Evolutionary conservation across 2,888 invertebrate genomes (phyloP), one percentile per base, ranked within the genome.

Genomic region (Eupithecia inturbata): DNA sequence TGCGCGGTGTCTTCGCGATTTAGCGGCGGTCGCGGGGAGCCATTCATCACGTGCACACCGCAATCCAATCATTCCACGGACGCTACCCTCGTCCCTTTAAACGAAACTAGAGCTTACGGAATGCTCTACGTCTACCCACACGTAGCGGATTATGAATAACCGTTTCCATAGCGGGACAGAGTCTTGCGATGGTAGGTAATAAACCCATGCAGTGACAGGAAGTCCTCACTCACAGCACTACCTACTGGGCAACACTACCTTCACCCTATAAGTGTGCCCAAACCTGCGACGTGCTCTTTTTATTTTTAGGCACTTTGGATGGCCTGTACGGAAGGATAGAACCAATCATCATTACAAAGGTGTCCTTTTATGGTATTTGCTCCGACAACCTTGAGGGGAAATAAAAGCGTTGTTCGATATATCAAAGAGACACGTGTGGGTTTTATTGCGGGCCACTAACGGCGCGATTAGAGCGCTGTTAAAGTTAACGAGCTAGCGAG

Each of bases 371-470:
- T 62, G 7, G 28, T 12, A 28, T 31, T 62, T 62, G 19, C 16
- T 9, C 1, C 16, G 62, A 31, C n/a, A 62, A 62, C 62, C 62
- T 62, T 62, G 9, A 31, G 16, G 31, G 16, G 31, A 31, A 6
- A 31, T 31, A 62, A 62, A 28, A 62, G 16, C 22, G 31, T 68
- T 7, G 49, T 33, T 31, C 68, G 3, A 68, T 68, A 68, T 53
- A 28, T 33, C 31, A n/a, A 70, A 64, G 45, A 49, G 53, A 33
- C 63, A 64, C 53, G 53, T 5, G 33, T 53, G 36, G 53, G 49
- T 39, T 66, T 71, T 70, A 70, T 49, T 31, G 70, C 70, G 36
- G 19, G 70, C 66, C 53, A 49, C 66, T 66, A 49, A 33, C 70
- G 45, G 53, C 26, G 64, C 70, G 66, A 39, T 71, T 71, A 71